These are phyloP conservation scores for Halichondria panicea DNA, from an alignment of 37 sponge, comb jelly and placozoan species.

Conservation along the genomic window DNA sequence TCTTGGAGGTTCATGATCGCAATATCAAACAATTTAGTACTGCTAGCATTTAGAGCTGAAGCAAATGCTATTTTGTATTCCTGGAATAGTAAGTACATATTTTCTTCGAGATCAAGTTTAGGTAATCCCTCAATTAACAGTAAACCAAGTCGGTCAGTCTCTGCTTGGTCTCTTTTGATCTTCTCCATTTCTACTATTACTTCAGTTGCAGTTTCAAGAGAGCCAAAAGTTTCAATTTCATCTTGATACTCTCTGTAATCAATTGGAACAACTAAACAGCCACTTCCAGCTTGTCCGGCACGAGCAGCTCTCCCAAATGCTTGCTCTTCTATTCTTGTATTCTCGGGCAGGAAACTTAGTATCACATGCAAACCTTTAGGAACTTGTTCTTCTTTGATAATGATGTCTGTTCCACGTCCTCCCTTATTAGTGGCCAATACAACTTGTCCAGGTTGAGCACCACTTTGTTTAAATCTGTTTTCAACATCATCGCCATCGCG, in stretches of 20 bases:
- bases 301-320: constrained; percentile 24
- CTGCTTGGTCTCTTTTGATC: constrained; percentile 3
- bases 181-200: constrained; percentile 1
- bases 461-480: too few species aligned
- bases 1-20: background rate
- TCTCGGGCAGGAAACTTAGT: constrained; percentile 1
- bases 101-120: background rate
- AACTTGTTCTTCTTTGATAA: background rate
- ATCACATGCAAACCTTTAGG: constrained; percentile 11
- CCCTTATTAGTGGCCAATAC: constrained; percentile 19
- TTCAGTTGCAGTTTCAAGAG: background rate
- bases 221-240: background rate
- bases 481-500: background rate
- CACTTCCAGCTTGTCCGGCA: constrained; percentile 11
- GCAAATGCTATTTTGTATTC: background rate
- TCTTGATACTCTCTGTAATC: background rate
- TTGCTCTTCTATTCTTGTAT: constrained; percentile 9
- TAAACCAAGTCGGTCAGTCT: background rate
- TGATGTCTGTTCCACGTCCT: constrained; percentile 27
- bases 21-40: too few species aligned
- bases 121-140: background rate
- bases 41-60: too few species aligned
- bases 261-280: constrained; percentile 2
- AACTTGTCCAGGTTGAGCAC: background rate
- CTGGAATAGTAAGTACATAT: background rate